Evolutionary conservation across 2,797 vertebrate species (phyloP), one percentile per base, ranked within the genome.

Genomic region (Helostoma temminkii): DNA sequence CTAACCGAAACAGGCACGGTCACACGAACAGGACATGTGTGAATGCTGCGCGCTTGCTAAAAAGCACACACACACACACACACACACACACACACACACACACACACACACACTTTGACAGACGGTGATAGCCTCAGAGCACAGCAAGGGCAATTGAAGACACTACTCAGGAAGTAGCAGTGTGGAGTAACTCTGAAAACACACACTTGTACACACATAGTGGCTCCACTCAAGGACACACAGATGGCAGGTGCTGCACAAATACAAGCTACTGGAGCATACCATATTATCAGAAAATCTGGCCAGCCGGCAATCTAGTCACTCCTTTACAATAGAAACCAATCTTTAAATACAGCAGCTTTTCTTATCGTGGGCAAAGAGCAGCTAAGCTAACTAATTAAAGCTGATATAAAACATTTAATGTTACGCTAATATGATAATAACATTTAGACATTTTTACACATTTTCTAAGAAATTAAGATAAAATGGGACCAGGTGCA

Each of bases 171-270:
- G 58, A 82, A 72, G 66, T 34, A 71, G 70, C 62, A 39, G 74
- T 24, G n/a, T 63, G 61, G 30, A 75, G 42, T 42, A 55, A 76
- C 69, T 70, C 72, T 21, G 19, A 63, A 50, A 72, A 70, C 60
- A 43, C 52, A 68, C 69, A 56, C 25, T 56, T 9, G 12, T 6
- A 6, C 49, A 75, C 71, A 78, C 69, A 63, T 19, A 59, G n/a
- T 28, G 69, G 66, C 50, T 68, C 57, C 47, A 66, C 74, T 86
- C 78, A 87, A 89, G 78, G 88, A 86, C 88, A 75, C 83, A 59
- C 88, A 93, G 89, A 92, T 91, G 90, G 92, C 84, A 90, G 80
- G 85, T 91, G 84, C 83, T 77, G 52, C 84, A 86, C 76, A 82
- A 85, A 82, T 65, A 86, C 75, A 87, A 89, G 81, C 80, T 74